Evolutionary conservation across 2,113 vertebrate genomes (phyloP), one percentile per base, ranked within the genome.

Genomic region (Cryptomyrus ogoouensis): DNA sequence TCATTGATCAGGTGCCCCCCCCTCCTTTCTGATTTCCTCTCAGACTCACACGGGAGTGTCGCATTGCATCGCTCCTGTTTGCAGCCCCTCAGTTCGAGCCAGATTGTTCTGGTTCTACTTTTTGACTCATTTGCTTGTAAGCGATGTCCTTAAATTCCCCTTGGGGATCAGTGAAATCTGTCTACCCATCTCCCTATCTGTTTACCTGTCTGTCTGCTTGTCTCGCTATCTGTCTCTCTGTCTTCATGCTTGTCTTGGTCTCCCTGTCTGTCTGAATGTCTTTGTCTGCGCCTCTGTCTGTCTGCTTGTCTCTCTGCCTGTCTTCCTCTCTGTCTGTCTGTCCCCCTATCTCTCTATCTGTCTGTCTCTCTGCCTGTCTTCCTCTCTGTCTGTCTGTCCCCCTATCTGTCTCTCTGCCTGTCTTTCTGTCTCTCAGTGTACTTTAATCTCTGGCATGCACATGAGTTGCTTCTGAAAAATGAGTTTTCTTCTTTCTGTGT

Each of bases 1-100:
- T 96, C 93, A 97, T 99, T 88, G 98, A 99, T 94, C 97, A 99
- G 97, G 98, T 96, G 89, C 53, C 53, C 31, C 27, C 70, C n/a
- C 24, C 27, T 3, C 70, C 70, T 77, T 12, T 77, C 7, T 80
- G 27, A 17, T 42, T 80, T 80, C 35, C 74, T 83, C 39, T 21
- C 21, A 6, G 39, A 83, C 77, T 42, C 77, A 39, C 74, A 83
- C 13, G 58, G 58, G 58, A 27, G n/a, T 66, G 62, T 66, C 62
- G 62, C 62, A 66, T 66, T 66, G n/a, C n/a, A 31, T 70, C 62
- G n/a, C 19, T 3, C 27, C 27, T 70, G 62, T 70, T 70, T 70
- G 31, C 62, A 31, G 3, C 62, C 27, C 9, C 62, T 31, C 62
- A 31, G n/a, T 31, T 70, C 12, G 0, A 13, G 27, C n/a, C n/a